phyloP scores from a whole-genome alignment of 2,888 invertebrate genomes.

The Drosophila mimetica region DNA sequence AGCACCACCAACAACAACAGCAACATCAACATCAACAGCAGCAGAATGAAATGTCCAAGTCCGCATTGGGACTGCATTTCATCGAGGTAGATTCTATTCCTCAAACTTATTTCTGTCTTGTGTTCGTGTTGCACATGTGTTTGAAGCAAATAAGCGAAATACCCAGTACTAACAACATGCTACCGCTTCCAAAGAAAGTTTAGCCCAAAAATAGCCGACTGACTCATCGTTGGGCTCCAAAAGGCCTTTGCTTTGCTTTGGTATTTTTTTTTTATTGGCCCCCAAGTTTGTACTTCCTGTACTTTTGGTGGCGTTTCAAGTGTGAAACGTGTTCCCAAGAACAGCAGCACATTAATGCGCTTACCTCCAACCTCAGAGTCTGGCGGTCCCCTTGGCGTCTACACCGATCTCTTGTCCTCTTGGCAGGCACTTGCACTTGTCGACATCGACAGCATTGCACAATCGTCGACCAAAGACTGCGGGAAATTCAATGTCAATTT shows the following conservation, averaged over 20 bases:
- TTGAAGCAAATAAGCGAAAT: slow-evolving; percentile 8
- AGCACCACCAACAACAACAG: slow-evolving; percentile 63
- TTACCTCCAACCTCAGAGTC: slow-evolving; percentile 7
- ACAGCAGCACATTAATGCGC: slow-evolving; percentile 15
- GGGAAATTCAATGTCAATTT: slow-evolving; percentile 75
- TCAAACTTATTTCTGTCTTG: slow-evolving; percentile 14
- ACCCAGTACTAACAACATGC: slow-evolving; percentile 36
- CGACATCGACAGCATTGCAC: slow-evolving; percentile 61
- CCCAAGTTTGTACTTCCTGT: slow-evolving; percentile 56
- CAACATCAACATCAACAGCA: slow-evolving; percentile 61
- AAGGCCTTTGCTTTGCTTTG: slow-evolving; percentile 19
- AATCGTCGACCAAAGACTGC: slow-evolving; percentile 47
- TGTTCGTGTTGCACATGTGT: slow-evolving; percentile 44
- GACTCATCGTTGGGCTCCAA: slow-evolving; percentile 54
- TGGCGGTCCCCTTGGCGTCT: slow-evolving; percentile 8
- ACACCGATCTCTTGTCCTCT: slow-evolving; percentile 21
- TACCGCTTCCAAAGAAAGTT: slow-evolving; percentile 30
- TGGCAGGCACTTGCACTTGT: slow-evolving; percentile 55
- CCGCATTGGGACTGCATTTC: slow-evolving; percentile 81
- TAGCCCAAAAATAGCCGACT: slow-evolving; percentile 58
- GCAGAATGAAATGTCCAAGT: slow-evolving; percentile 83
- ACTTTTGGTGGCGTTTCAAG: slow-evolving; percentile 58
- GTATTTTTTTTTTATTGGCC: slow-evolving; percentile 24
- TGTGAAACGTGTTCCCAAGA: slow-evolving; percentile 38
- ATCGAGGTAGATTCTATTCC: slow-evolving; percentile 82